Conservation (phyloP, 35 echinoderm and acorn worm species). For the Anneissia japonica region DNA sequence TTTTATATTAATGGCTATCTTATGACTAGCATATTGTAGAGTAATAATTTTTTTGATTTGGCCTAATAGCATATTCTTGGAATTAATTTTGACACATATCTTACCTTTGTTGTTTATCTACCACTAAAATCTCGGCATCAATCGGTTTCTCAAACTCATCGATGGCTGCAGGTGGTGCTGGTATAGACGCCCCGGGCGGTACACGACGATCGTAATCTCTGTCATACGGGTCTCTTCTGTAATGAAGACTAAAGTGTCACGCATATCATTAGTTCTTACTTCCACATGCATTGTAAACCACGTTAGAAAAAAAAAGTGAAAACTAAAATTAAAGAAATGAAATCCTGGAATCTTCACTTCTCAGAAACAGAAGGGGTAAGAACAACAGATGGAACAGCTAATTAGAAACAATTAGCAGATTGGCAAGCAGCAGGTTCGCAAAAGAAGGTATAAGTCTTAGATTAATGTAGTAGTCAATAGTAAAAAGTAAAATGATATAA, state of each 20-base stretch:
- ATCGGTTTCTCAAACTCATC: constrained; percentile 37
- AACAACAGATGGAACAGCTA: too few species aligned
- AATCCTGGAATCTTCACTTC: too few species aligned
- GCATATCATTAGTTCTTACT: background rate
- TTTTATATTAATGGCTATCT: background rate
- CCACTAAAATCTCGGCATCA: constrained; percentile 66
- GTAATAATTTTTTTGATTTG: background rate
- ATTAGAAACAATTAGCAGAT: too few species aligned
- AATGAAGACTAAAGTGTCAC: background rate
- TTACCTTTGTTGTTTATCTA: constrained; percentile 66
- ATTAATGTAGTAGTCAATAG: too few species aligned
- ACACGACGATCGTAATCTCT: constrained; percentile 1
- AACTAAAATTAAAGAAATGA: background rate
- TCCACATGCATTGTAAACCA: background rate
- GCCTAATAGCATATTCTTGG: background rate
- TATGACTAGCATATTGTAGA: background rate
- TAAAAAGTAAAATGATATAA: too few species aligned
- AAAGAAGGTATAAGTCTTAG: too few species aligned
- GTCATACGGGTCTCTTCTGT: constrained; percentile 50
- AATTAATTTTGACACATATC: background rate
- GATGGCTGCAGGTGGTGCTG: background rate
- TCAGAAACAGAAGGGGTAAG: too few species aligned
- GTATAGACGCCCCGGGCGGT: background rate
- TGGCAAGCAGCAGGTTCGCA: too few species aligned
- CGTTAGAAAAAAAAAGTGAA: background rate